Conservation (phyloP, 35 echinoderm and acorn worm species). For the Hemicentrotus pulcherrimus region DNA sequence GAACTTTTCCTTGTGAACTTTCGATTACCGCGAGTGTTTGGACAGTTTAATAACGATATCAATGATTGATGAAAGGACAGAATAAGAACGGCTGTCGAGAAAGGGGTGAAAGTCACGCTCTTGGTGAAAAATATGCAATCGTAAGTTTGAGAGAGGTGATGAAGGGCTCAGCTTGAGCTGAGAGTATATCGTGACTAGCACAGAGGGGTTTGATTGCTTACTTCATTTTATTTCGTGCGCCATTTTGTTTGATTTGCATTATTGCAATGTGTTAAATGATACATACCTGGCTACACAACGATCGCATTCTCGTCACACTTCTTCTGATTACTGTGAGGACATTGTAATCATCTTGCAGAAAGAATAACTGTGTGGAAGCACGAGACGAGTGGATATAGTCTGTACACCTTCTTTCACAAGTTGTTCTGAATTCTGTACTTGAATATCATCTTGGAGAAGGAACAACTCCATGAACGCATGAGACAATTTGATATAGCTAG, state of each 20-base stretch:
- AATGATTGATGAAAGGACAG: constrained; percentile 10
- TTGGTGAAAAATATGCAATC: not conserved
- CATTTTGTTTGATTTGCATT: constrained; percentile 19
- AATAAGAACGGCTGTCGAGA: constrained; percentile 1
- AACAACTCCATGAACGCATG: too few relatives aligned
- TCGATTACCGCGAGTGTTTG: constrained; percentile 29
- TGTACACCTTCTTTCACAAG: too few relatives aligned
- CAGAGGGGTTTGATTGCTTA: not conserved
- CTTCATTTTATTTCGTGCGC: constrained; percentile 1
- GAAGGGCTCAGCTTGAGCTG: not conserved
- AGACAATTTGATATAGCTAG: too few relatives aligned
- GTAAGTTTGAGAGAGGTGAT: constrained; percentile 1
- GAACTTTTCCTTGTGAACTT: constrained; percentile 25
- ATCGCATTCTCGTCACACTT: not conserved
- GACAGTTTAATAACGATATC: constrained; percentile 33
- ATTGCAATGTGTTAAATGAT: constrained; percentile 19
- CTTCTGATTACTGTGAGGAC: not conserved
- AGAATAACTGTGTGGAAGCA: too few relatives aligned
- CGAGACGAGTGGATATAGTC: too few relatives aligned
- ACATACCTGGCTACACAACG: not conserved
- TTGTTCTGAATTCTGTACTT: too few relatives aligned
- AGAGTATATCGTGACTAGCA: not conserved
- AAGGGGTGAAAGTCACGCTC: constrained; percentile 29
- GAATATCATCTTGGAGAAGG: too few relatives aligned
- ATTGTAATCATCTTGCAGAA: not conserved